Evolutionary conservation across 2,113 vertebrate species (phyloP).

Genomic region (Solea senegalensis): DNA sequence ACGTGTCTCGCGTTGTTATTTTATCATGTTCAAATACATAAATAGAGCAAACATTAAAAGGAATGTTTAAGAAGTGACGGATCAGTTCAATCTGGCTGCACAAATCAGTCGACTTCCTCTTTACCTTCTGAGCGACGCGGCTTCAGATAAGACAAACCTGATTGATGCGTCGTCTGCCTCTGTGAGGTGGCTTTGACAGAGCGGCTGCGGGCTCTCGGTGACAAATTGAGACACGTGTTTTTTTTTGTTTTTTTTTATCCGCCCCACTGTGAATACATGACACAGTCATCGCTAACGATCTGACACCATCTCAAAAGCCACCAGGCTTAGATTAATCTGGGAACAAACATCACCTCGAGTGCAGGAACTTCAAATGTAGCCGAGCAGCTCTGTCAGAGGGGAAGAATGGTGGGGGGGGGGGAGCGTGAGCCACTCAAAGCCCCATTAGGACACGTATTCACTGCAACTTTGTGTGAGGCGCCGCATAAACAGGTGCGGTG

Average conservation of each 20-base stretch:
- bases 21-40: too few species aligned
- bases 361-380: constrained; percentile 49
- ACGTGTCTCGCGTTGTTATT: too few species aligned
- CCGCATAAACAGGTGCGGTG: constrained; percentile 29
- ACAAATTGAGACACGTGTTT: constrained; percentile 67
- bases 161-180: constrained; percentile 55
- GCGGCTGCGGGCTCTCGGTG: constrained; percentile 51
- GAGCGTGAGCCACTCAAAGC: constrained; percentile 4
- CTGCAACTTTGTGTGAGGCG: constrained; percentile 16
- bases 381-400: constrained; percentile 1
- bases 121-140: constrained; percentile 46
- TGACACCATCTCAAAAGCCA: constrained; percentile 56
- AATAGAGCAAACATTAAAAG: background rate
- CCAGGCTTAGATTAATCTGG: constrained; percentile 59
- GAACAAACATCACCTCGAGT: constrained; percentile 64
- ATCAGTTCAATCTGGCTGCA: constrained; percentile 44
- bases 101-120: constrained; percentile 45
- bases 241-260: constrained; percentile 22
- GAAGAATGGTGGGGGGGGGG: background rate
- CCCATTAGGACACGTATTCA: background rate
- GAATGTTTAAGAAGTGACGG: constrained; percentile 8
- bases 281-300: constrained; percentile 63
- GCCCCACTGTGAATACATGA: constrained; percentile 60
- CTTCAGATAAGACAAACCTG: constrained; percentile 62
- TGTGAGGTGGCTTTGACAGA: constrained; percentile 50